Base-by-base conservation (phyloP, 2,797 vertebrate species). In the Chloroceryle inda region DNA sequence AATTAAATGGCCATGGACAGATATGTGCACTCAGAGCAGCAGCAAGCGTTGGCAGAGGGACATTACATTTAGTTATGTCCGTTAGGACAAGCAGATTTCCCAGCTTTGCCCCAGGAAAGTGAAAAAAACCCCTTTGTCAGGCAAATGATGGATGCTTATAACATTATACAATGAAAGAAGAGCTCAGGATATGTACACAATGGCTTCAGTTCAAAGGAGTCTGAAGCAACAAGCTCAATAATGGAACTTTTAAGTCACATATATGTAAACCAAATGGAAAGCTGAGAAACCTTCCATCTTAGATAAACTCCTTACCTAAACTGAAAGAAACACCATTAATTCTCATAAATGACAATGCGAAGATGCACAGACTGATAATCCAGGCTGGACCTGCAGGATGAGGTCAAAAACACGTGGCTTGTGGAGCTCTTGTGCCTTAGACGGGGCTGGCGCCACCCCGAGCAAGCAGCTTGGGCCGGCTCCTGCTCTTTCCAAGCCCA, bases 91-190 rank as follows among this genome's bases (percentile, higher is more conserved):
- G 68, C 33, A 82, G 81, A 78, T 91, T 91, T 93, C 91, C 77
- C 64, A 96, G 50, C 31, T 97, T 96, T 97, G 82, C 80, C 78
- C 69, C 85, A 82, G 71, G 79, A 97, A 97, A 97, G 71, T 49
- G 31, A 78, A 71, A 62, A 10, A 90, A 35, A 9, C 29, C 91
- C 82, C 94, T 98, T 98, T 98, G 94, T 98, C 97, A 98, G 82
- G 90, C 95, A 97, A 97, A 97, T 98, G 98, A 99, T 98, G 98
- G 98, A 98, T 98, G 98, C 97, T 95, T 97, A 88, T 92, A 94
- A 90, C 94, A 89, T 97, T 96, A 97, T 97, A 98, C 93, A 98
- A 97, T 89, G 97, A 98, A 97, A 97, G 97, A 97, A 98, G 98
- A 98, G 95, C 58, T 88, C 92, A 76, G 97, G 97, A 96, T 95